Base-by-base conservation (phyloP, 2,113 vertebrate species). In the Ammodytes dubius region DNA sequence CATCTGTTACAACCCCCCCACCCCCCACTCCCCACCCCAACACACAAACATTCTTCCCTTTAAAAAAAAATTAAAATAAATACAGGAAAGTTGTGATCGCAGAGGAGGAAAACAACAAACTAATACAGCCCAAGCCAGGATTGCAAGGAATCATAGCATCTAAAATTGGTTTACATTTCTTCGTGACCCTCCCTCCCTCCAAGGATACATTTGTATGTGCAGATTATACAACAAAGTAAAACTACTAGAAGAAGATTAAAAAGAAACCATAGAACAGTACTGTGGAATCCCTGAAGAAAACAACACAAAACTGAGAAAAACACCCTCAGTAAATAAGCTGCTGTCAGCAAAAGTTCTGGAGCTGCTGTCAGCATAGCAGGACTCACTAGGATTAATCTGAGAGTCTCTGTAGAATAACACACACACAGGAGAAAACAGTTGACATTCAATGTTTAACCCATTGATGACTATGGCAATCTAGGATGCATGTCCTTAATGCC, bases 301-400 rank as follows among this genome's bases (percentile, higher is more conserved):
- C 2, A 54, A 54, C 7, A 74, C 45, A 8, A 50, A 27, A 1
- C 42, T 0, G 61, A 50, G 49, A 19, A 60, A 52, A 60, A 79
- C 1, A 64, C 1, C 56, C 40, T 35, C 37, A 13, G 27, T 68
- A 77, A 66, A 89, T 74, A 87, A 61, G 17, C 71, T 82, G 57
- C 54, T 69, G 54, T 82, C 83, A 87, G 85, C 79, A 74, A 81
- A 87, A 74, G 58, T 74, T 57, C 78, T 84, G 43, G 71, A 84
- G 77, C 79, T 84, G 54, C 43, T 80, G 87, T 84, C 85, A 89
- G 81, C 81, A 78, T 0, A 47, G 77, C 6, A 77, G n/a, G 61
- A 89, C 82, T 82, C 77, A 73, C 67, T 35, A 27, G 59, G 57
- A 72, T 77, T 71, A 54, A 65, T 75, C 61, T 46, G n/a, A 66